phyloP scores from a whole-genome alignment of 2,888 invertebrate species.

The Spilosoma lubricipeda region DNA sequence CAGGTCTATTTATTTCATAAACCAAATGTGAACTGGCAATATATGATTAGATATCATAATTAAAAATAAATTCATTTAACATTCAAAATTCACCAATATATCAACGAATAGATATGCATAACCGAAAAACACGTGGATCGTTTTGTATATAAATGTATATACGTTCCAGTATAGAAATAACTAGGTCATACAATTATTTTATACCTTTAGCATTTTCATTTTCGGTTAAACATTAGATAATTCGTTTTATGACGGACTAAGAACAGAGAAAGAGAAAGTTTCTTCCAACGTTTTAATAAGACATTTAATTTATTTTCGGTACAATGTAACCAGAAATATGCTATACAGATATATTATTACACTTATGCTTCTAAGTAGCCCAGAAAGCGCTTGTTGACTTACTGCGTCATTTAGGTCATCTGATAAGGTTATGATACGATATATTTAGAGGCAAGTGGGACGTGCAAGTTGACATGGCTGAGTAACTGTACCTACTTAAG shows the following conservation, averaged over 20 bases:
- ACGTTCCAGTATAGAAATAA: not conserved
- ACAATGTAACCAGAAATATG: not conserved
- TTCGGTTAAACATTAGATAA: too few relatives aligned
- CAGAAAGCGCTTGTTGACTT: slow-evolving; percentile 19
- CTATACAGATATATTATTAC: not conserved
- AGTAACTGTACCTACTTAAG: not conserved
- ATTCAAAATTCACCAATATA: not conserved
- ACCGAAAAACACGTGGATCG: not conserved
- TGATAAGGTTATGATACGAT: slow-evolving; percentile 20
- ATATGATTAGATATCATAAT: not conserved
- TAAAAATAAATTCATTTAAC: not conserved
- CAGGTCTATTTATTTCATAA: not conserved
- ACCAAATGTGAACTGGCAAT: not conserved
- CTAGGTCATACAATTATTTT: not conserved
- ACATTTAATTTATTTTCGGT: not conserved
- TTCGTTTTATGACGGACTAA: not conserved
- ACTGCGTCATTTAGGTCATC: slow-evolving; percentile 27
- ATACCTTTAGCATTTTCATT: not conserved
- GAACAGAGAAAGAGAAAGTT: not conserved
- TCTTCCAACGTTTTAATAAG: not conserved
- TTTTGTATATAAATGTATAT: not conserved
- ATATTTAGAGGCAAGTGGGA: slow-evolving; percentile 16
- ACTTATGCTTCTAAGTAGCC: slow-evolving; percentile 4
- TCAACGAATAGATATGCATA: not conserved
- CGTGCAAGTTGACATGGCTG: slow-evolving; percentile 12